Base-by-base conservation (phyloP, 1,140 invertebrate species). In the Magallana angulata region DNA sequence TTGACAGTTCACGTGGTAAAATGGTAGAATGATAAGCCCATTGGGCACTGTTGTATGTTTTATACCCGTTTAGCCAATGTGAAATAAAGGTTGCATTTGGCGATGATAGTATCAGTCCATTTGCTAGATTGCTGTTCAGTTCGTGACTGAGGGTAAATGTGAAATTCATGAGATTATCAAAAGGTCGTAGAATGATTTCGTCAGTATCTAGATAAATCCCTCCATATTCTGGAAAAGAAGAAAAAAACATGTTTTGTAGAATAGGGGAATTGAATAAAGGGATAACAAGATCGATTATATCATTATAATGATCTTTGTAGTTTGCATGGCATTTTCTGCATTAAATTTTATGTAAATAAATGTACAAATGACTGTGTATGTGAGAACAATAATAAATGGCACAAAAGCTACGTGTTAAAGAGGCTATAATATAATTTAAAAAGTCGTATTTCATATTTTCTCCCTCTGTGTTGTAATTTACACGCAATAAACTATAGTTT, bases 201-300 rank as follows among this genome's bases (percentile, higher is more conserved):
- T 92, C 90, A 16, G 89, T 90, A 80, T 92, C 91, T 80, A 91
- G 60, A 56, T 92, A 92, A 57, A 92, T 89, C 12, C 91, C 91
- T 12, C 91, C 91, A 82, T 88, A 89, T 57, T 85, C 90, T 90
- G 88, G 16, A 85, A 83, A 57, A 82, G 57, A 83, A 87, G 36
- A 48, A 48, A 24, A 24, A 48, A 48, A 48, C 36, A 48, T 48
- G 36, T 48, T 48, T 5, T 48, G 36, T 48, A 48, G 36, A 48
- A 5, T 48, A 24, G 36, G 5, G 2, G 36, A 48, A 48, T 48
- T 48, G 36, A 24, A 24, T 48, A 48, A 2, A 48, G 36, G 5
- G 62, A 14, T 14, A 14, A 5, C 14, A 48, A 48, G 2, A 48
- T 48, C 1, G 36, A 48, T 48, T 48, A 48, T 48, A 48, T 48